A percentile compares a stretch with the other conserved stretches of the same genome.
Evolutionary conservation across 2,888 invertebrate species (phyloP).

Genomic region (Xanthorhoe designata): DNA sequence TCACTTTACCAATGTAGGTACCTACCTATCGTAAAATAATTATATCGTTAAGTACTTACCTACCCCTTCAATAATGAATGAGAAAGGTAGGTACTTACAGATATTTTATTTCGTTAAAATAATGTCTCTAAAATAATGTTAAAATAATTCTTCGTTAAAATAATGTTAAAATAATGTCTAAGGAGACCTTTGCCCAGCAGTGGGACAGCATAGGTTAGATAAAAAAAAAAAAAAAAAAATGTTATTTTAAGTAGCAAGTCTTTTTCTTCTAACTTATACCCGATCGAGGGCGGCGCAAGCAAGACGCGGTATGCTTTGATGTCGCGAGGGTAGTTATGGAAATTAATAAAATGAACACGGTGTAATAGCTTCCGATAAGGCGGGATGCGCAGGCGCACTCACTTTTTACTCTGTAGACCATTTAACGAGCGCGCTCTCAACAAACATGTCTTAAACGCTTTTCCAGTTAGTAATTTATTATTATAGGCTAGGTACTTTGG

Average conservation of each 20-base stretch:
- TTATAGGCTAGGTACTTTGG: slow-evolving; percentile 32
- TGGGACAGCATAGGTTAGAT: too few relatives aligned
- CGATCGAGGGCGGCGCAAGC: slow-evolving; percentile 55
- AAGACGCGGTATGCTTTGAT: slow-evolving; percentile 76
- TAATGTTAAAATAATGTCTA: too few relatives aligned
- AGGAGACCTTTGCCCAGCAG: too few relatives aligned
- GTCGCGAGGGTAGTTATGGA: slow-evolving; percentile 82
- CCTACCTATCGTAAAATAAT: too few relatives aligned
- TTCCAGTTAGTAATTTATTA: slow-evolving; percentile 40
- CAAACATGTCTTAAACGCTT: slow-evolving; percentile 56
- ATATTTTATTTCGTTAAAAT: too few relatives aligned
- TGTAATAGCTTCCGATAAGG: slow-evolving; percentile 85
- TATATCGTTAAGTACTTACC: too few relatives aligned
- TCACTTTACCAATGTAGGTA: too few relatives aligned
- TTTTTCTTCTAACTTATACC: slow-evolving; percentile 50
- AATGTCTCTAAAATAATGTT: too few relatives aligned
- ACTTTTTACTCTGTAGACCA: slow-evolving; percentile 51
- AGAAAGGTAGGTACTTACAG: too few relatives aligned
- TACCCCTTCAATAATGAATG: too few relatives aligned
- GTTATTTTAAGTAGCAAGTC: not conserved
- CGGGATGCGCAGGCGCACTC: slow-evolving; percentile 50
- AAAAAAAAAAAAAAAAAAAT: too few relatives aligned
- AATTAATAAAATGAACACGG: slow-evolving; percentile 82
- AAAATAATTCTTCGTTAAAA: too few relatives aligned
- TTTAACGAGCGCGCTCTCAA: slow-evolving; percentile 59